Evolutionary conservation across 1,140 invertebrate genomes (phyloP).

Genomic region (Holcopasites calliopsidis): DNA sequence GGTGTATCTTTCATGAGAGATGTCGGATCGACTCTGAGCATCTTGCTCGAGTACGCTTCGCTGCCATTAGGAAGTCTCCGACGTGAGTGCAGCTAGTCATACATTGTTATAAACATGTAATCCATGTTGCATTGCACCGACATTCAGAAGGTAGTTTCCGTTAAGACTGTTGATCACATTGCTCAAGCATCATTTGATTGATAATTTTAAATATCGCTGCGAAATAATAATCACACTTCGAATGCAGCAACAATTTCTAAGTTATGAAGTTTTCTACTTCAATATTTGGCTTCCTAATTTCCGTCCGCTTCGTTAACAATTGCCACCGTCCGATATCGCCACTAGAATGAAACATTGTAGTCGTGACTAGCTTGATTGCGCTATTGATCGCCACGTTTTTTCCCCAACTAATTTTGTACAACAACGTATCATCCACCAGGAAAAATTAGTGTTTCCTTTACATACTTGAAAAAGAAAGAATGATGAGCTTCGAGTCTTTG

Average conservation of each 20-base stretch:
- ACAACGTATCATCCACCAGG: not conserved
- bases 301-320: not conserved
- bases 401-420: not conserved
- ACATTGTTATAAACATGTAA: slow-evolving; percentile 25
- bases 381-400: slow-evolving; percentile 9
- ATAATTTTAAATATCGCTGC: too few relatives aligned
- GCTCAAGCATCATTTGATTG: too few relatives aligned
- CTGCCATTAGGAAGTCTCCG: slow-evolving; percentile 30
- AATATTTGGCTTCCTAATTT: too few relatives aligned
- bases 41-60: slow-evolving; percentile 15
- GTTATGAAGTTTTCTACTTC: too few relatives aligned
- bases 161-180: too few relatives aligned
- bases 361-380: not conserved
- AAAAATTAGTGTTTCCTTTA: not conserved
- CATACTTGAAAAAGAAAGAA: not conserved
- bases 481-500: too few relatives aligned
- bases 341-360: not conserved
- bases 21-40: slow-evolving; percentile 25
- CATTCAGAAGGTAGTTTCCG: not conserved
- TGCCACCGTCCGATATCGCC: too few relatives aligned
- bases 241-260: too few relatives aligned
- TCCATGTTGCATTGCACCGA: not conserved
- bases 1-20: slow-evolving; percentile 13
- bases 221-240: too few relatives aligned
- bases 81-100: slow-evolving; percentile 14